Evolutionary conservation across 2,888 invertebrate species (phyloP).

Genomic region (Melipona bicolor): DNA sequence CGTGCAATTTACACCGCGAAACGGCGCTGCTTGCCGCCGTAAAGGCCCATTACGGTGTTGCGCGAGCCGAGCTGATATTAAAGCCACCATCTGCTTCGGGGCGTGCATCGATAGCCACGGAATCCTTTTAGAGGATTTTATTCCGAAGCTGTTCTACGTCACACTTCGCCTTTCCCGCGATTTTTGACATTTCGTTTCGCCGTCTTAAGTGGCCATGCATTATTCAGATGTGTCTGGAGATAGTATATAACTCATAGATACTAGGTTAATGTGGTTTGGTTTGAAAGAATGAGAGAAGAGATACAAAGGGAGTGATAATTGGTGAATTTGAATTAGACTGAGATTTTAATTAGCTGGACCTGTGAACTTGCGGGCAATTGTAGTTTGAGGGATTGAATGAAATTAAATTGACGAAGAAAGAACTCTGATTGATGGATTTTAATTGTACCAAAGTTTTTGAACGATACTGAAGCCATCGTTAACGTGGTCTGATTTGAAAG

Average conservation of each 20-base stretch:
- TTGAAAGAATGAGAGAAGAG: background rate
- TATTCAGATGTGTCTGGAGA: background rate
- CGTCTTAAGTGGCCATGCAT: background rate
- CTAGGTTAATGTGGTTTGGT: background rate
- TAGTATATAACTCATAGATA: background rate
- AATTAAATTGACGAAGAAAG: background rate
- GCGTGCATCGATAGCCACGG: conserved; percentile 33
- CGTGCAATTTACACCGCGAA: conserved; percentile 68
- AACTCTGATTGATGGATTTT: background rate
- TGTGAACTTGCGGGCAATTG: too few relatives aligned
- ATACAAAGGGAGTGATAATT: too few relatives aligned
- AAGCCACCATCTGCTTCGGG: conserved; percentile 31
- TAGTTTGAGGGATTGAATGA: too few relatives aligned
- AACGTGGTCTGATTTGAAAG: too few relatives aligned
- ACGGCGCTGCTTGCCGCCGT: conserved; percentile 44
- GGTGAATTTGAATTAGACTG: too few relatives aligned
- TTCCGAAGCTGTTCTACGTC: background rate
- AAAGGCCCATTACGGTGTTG: conserved; percentile 55
- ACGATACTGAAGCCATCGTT: too few relatives aligned
- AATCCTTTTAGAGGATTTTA: background rate
- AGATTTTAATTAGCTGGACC: too few relatives aligned
- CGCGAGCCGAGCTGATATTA: conserved; percentile 57
- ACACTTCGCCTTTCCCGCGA: background rate
- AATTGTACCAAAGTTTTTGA: background rate
- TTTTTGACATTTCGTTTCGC: background rate